Evolutionary conservation across 2,113 vertebrate genomes (phyloP).

Genomic region (Coregonus clupeaformis): DNA sequence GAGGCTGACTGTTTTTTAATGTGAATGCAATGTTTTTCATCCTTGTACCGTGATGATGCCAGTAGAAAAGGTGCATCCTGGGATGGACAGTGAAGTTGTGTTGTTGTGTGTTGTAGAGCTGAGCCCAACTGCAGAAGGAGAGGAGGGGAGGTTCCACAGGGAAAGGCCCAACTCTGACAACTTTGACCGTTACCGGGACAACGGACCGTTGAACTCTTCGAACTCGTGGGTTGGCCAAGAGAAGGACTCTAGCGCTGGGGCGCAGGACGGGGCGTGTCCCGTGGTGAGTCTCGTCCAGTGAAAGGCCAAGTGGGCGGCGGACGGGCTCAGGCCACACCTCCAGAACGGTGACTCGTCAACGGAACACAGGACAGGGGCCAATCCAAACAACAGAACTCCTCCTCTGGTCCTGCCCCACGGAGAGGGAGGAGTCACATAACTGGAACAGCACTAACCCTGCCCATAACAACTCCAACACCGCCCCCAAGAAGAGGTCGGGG

Average conservation of each 20-base stretch:
- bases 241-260: constrained; percentile 68
- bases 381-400: constrained; percentile 78
- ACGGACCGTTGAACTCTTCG: constrained; percentile 72
- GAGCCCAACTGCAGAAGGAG: constrained; percentile 81
- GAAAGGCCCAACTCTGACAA: constrained; percentile 74
- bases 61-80: too few relatives aligned
- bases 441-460: constrained; percentile 63
- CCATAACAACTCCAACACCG: constrained; percentile 67
- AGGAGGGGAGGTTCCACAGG: constrained; percentile 74
- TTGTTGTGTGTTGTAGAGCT: constrained; percentile 9
- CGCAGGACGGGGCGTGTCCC: constrained; percentile 71
- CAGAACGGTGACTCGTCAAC: constrained; percentile 81
- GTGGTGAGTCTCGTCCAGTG: constrained; percentile 62
- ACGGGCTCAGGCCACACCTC: constrained; percentile 62
- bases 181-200: constrained; percentile 80
- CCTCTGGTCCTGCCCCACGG: constrained; percentile 61
- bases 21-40: too few relatives aligned
- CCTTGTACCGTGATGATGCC: too few relatives aligned
- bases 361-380: constrained; percentile 86
- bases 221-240: constrained; percentile 68
- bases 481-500: constrained; percentile 84
- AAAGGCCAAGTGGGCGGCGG: constrained; percentile 6
- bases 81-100: too few relatives aligned
- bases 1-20: too few relatives aligned
- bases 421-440: constrained; percentile 76